Evolutionary conservation across 2,797 vertebrate genomes (phyloP), one percentile per base, ranked within the genome.

Genomic region (Phrynocephalus guinanensis): DNA sequence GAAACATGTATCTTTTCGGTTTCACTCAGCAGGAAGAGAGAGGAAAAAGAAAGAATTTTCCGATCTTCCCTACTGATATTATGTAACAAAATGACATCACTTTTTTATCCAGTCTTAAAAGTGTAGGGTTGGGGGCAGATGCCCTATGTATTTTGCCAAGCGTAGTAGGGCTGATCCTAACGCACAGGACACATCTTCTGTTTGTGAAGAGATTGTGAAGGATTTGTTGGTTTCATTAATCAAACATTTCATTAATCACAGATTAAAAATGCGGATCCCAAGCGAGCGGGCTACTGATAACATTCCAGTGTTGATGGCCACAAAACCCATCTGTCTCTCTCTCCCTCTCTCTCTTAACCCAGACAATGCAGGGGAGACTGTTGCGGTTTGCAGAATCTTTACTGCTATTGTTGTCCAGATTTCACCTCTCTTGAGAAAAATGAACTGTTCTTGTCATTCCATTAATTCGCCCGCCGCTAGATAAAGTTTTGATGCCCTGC

Each of bases 211-310:
- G 82, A 73, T 52, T 48, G 77, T 24, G 20, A 79, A 73, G 82
- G 87, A 80, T 85, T 80, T 75, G 56, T 85, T 80, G 77, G 77
- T 88, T 85, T 80, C 71, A 52, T 88, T 84, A 75, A 75, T 84
- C 82, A 88, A 84, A 66, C 82, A 50, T 80, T 88, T 88, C 77
- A 67, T 80, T 84, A 80, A 67, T 84, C 52, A 67, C 70, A 67
- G 68, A 84, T 84, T 84, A 66, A 84, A 84, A 84, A 73, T 52
- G 82, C 72, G 56, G 77, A 18, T 73, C 60, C 30, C 44, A 10
- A 75, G 44, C 2, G 48, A 80, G n/a, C n/a, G 4, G 24, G 1
- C 60, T 33, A 38, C 77, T 67, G 56, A 81, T 48, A 30, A 48
- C 1, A 7, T 63, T 70, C 26, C 30, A 10, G 30, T 28, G 33